Percentiles rank a stretch among this genome's conserved stretches.
phyloP scores from a whole-genome alignment of 1,140 invertebrate genomes.

The Lamellibrachia luymesi region DNA sequence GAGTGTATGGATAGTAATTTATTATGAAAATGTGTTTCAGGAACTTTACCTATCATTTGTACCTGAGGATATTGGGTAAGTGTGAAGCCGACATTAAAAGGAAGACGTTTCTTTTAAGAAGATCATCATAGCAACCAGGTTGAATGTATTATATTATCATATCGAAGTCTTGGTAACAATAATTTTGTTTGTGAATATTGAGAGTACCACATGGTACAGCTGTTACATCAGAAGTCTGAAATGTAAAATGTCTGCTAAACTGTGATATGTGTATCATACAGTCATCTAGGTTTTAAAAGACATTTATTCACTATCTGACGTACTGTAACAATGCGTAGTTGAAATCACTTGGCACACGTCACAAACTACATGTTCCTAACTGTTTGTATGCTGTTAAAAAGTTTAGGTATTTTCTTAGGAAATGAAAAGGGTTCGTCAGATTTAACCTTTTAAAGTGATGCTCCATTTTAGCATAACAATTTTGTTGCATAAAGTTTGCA shows the following conservation, averaged over 20 bases:
- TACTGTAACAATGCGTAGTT: background rate
- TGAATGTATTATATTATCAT: background rate
- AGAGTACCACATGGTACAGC: background rate
- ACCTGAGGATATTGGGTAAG: background rate
- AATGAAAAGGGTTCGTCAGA: background rate
- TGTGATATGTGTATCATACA: background rate
- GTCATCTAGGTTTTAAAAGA: background rate
- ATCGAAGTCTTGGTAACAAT: background rate
- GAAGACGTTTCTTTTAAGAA: background rate
- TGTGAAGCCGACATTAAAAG: background rate
- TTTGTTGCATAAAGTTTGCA: background rate
- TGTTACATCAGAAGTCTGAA: background rate
- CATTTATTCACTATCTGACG: background rate
- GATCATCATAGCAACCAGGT: background rate
- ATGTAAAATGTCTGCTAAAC: background rate
- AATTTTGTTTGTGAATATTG: background rate
- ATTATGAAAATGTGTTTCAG: background rate
- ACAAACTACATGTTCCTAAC: background rate
- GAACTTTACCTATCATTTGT: background rate
- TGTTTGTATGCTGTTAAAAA: background rate
- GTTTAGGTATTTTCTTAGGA: background rate
- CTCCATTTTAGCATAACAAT: background rate
- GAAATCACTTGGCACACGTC: background rate
- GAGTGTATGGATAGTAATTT: background rate
- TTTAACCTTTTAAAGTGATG: background rate